Conservation (phyloP, 2,797 vertebrate species). For the Gymnocypris eckloni region DNA sequence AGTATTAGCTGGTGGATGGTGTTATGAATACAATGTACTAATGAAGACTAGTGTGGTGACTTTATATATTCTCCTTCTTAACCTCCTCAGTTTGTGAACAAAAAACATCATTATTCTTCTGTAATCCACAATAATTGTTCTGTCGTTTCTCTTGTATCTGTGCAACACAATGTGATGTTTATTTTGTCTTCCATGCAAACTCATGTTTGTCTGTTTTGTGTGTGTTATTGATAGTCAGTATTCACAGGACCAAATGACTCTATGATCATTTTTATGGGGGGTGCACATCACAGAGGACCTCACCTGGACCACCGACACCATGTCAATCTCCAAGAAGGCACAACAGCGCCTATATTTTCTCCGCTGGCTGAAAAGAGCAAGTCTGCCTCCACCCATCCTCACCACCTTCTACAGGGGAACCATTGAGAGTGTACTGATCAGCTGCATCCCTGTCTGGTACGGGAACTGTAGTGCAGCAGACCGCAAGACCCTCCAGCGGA, state of each 20-base stretch:
- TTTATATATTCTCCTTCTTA: not conserved
- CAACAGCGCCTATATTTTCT: too few relatives aligned
- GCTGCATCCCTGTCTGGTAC: too few relatives aligned
- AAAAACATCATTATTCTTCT: not conserved
- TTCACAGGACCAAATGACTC: constrained; percentile 19
- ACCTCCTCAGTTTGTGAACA: not conserved
- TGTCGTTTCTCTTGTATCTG: not conserved
- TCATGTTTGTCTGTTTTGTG: not conserved
- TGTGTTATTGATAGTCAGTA: constrained; percentile 38
- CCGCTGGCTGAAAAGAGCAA: too few relatives aligned
- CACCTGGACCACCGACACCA: too few relatives aligned
- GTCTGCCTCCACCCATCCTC: too few relatives aligned
- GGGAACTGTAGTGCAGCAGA: too few relatives aligned
- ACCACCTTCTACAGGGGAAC: too few relatives aligned
- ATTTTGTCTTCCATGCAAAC: not conserved
- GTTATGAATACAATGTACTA: not conserved
- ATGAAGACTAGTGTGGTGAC: not conserved
- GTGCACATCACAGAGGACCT: too few relatives aligned
- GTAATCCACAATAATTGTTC: not conserved
- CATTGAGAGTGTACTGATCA: too few relatives aligned
- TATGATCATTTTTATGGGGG: not conserved
- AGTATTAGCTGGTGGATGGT: not conserved
- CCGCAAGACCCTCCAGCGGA: too few relatives aligned
- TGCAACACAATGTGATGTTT: not conserved
- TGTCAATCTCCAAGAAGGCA: too few relatives aligned